Percentiles rank a stretch among this genome's conserved stretches.
Conservation (phyloP, 2,888 invertebrate species). For the Drosophila koepferae region DNA sequence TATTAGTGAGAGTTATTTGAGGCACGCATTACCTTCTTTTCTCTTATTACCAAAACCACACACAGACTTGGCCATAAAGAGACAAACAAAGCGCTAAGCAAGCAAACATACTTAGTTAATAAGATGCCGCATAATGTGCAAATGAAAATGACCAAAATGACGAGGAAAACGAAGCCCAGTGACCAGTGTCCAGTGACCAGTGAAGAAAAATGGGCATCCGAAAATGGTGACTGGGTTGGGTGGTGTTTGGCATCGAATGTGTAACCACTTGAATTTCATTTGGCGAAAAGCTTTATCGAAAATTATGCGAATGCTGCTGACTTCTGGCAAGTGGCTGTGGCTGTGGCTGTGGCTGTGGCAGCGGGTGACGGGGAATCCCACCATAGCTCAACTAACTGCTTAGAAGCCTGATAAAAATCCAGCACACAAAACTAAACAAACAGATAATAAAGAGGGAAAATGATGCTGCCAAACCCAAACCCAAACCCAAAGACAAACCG, state of each 20-base stretch:
- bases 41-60: constrained; percentile 45
- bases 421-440: constrained; percentile 74
- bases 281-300: constrained; percentile 83
- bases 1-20: constrained; percentile 44
- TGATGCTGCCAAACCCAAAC: constrained; percentile 57
- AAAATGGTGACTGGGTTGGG: constrained; percentile 41
- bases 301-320: constrained; percentile 81
- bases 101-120: constrained; percentile 74
- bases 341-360: constrained; percentile 48
- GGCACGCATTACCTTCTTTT: constrained; percentile 58
- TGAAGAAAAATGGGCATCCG: constrained; percentile 62
- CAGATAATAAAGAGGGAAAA: constrained; percentile 79
- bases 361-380: constrained; percentile 49
- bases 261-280: constrained; percentile 83
- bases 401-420: constrained; percentile 79
- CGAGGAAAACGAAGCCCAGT: constrained; percentile 12
- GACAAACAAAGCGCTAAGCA: constrained; percentile 60
- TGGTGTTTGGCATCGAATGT: constrained; percentile 57
- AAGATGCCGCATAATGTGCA: constrained; percentile 79
- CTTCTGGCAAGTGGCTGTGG: constrained; percentile 71
- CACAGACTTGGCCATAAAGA: constrained; percentile 24
- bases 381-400: constrained; percentile 63
- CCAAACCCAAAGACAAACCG: not conserved
- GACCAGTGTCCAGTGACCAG: constrained; percentile 11
- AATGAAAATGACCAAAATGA: constrained; percentile 68